phyloP scores from a whole-genome alignment of 2,888 invertebrate species.

The Calameuta idolon region DNA sequence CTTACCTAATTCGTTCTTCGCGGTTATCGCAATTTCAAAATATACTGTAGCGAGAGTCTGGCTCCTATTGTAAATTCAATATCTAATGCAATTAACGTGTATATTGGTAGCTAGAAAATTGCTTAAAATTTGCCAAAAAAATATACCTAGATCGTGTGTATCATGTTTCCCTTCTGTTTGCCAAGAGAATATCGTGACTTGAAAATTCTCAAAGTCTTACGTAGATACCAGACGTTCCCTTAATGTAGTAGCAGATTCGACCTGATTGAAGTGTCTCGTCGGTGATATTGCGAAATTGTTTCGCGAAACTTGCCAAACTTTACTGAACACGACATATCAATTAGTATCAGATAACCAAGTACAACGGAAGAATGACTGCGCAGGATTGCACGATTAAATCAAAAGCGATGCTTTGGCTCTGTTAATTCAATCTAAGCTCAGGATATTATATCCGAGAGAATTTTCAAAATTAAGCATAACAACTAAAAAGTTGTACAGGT shows the following conservation, averaged over 20 bases:
- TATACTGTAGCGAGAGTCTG: too few relatives aligned
- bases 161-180: neutral
- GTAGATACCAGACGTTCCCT: neutral
- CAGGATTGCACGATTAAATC: neutral
- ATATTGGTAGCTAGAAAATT: neutral
- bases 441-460: neutral
- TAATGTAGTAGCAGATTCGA: slow-evolving; percentile 13
- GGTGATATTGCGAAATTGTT: slow-evolving; percentile 8
- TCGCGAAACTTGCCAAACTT: slow-evolving; percentile 31
- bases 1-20: neutral
- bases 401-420: neutral
- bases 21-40: too few relatives aligned
- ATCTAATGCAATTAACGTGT: too few relatives aligned
- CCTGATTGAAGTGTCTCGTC: slow-evolving; percentile 9
- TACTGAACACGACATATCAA: slow-evolving; percentile 45
- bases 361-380: neutral
- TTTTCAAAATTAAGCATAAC: neutral
- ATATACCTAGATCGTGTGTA: neutral
- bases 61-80: too few relatives aligned
- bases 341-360: slow-evolving; percentile 42
- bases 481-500: neutral
- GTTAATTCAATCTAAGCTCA: neutral
- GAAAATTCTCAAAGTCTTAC: neutral
- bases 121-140: neutral
- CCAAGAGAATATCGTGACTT: neutral